Evolutionary conservation across 2,888 invertebrate species (phyloP), one percentile per base, ranked within the genome.

Genomic region (Eupithecia subfuscata): DNA sequence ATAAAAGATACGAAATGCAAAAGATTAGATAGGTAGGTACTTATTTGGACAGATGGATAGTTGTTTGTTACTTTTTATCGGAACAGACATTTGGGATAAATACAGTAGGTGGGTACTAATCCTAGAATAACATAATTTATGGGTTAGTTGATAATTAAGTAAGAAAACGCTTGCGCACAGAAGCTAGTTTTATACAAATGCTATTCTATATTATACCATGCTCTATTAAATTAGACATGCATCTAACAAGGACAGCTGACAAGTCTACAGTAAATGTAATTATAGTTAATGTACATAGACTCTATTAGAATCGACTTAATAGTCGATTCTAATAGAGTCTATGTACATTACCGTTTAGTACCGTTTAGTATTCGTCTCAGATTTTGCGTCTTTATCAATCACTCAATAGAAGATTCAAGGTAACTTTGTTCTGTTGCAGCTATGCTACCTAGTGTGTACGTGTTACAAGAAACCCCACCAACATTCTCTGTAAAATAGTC

Each of bases 401-500:
- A 12, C 22, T 25, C 60, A 11, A 22, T 56, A 56, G n/a, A 60
- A 60, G 25, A 60, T 12, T 12, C 60, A 12, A 25, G 25, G 25
- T 25, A 12, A 25, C 6, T 60, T 60, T 22, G 60, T 60, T 60
- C 22, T 60, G 60, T 25, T 22, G 60, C 5, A 60, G 25, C 12
- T 5, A 60, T 60, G 60, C 5, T 25, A 60, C 60, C 14, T 11
- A 25, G 14, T 25, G 60, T 5, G 25, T 56, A 65, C 0, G 64
- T 40, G 25, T 11, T 30, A 45, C 76, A 76, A 64, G 65, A 8
- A 37, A 76, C 65, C 7, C 76, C 74, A 65, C 69, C 65, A n/a
- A 74, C 68, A 22, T 76, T 76, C n/a, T 76, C 76, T 16, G 56
- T 30, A 22, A 48, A 63, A 69, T 63, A 74, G 64, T 73, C 43